Percentiles rank a stretch among this genome's conserved stretches.
Conservation (phyloP, 2,797 vertebrate genomes). For the Hylomyscus alleni region DNA sequence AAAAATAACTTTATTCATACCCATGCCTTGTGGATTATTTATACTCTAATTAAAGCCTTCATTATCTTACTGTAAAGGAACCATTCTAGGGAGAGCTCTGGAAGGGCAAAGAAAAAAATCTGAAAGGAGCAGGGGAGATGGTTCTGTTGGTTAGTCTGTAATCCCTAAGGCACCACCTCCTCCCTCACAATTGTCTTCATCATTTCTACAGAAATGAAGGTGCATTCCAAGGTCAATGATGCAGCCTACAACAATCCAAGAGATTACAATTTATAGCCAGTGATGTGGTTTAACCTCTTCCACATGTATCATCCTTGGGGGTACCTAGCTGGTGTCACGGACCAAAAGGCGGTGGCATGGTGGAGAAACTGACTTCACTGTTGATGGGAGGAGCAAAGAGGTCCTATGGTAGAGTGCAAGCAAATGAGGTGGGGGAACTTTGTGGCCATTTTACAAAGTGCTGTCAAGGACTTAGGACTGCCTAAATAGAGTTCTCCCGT, state of each 20-base stretch:
- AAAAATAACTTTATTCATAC: constrained; percentile 17
- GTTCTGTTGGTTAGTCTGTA: not conserved
- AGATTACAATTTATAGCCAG: constrained; percentile 26
- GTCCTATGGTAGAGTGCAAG: not conserved
- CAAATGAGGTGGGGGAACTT: not conserved
- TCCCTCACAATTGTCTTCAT: not conserved
- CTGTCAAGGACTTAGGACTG: not conserved
- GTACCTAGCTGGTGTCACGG: not conserved
- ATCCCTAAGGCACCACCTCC: not conserved
- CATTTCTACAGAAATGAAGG: constrained; percentile 23
- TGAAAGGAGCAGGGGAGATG: not conserved
- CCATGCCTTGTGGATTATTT: not conserved
- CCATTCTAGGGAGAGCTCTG: constrained; percentile 16
- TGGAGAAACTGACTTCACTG: not conserved
- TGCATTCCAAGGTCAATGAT: constrained; percentile 19
- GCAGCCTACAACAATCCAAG: not conserved
- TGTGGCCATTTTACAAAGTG: not conserved
- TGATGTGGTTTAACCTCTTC: not conserved
- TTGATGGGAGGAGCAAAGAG: not conserved
- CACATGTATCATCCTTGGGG: not conserved
- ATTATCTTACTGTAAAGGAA: constrained; percentile 45
- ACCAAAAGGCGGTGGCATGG: not conserved
- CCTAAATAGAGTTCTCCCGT: not conserved
- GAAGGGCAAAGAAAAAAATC: not conserved
- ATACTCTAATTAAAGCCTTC: constrained; percentile 56